A percentile compares a stretch with the other conserved stretches of the same genome.
Evolutionary conservation across 2,797 vertebrate species (phyloP).

Genomic region (Lepilemur ruficaudatus): DNA sequence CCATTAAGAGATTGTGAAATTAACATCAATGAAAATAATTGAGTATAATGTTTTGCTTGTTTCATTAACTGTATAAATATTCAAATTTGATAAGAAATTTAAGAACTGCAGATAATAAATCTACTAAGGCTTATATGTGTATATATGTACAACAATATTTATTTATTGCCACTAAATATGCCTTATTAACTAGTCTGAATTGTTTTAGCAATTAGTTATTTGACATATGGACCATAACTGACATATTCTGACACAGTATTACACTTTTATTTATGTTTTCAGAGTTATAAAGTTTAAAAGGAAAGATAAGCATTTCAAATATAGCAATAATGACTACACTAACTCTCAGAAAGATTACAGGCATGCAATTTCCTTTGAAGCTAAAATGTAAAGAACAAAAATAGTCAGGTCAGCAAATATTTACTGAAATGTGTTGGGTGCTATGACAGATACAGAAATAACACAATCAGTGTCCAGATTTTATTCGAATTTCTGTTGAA

Average conservation of each 20-base stretch:
- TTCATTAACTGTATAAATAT: not conserved
- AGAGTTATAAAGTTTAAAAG: constrained; percentile 39
- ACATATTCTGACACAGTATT: not conserved
- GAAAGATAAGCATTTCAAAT: not conserved
- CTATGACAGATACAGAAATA: not conserved
- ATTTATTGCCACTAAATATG: not conserved
- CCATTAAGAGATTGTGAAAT: not conserved
- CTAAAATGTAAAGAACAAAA: constrained; percentile 30
- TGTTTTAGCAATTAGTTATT: not conserved
- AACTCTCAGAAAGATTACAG: not conserved
- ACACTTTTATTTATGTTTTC: constrained; percentile 6
- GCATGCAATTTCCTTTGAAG: constrained; percentile 11
- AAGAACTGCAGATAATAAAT: not conserved
- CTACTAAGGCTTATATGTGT: not conserved
- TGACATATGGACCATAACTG: not conserved
- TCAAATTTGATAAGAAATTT: constrained; percentile 36
- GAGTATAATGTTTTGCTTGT: not conserved
- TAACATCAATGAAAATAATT: not conserved
- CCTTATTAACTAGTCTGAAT: not conserved
- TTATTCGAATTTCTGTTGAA: constrained; percentile 32
- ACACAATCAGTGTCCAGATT: not conserved
- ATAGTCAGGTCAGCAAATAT: constrained; percentile 28
- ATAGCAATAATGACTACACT: not conserved
- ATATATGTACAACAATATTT: not conserved
- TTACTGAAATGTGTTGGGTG: constrained; percentile 17